phyloP scores from a whole-genome alignment of 2,797 vertebrate species.

The Hydrocynus forskahlii region DNA sequence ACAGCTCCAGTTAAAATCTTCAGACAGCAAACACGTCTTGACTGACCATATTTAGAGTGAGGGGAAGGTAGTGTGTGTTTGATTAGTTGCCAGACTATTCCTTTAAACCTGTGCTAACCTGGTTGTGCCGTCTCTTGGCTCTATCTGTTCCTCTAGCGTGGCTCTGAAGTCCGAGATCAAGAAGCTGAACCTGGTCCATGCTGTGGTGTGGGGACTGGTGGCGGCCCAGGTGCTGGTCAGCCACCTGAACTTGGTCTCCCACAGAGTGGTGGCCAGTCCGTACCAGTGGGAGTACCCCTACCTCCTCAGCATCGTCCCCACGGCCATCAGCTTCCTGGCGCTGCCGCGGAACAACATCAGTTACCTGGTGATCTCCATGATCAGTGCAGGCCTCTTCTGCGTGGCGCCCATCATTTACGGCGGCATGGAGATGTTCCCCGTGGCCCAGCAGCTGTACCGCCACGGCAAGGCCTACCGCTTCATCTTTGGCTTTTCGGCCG shows the following conservation, averaged over 20 bases:
- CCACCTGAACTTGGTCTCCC: constrained; percentile 86
- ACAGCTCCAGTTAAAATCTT: too few species aligned
- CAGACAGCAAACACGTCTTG: too few species aligned
- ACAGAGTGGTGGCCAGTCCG: constrained; percentile 89
- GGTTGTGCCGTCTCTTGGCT: too few species aligned
- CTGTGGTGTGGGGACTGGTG: constrained; percentile 90
- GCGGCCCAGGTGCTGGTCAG: constrained; percentile 87
- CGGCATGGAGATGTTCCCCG: constrained; percentile 98
- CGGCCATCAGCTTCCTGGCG: constrained; percentile 90
- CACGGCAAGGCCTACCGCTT: constrained; percentile 96
- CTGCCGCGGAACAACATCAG: constrained; percentile 97
- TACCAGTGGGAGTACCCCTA: constrained; percentile 98
- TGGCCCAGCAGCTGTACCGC: constrained; percentile 94
- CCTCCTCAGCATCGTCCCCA: constrained; percentile 85
- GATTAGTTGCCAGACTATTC: too few species aligned
- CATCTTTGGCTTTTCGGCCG: constrained; percentile 94
- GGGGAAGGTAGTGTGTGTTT: too few species aligned
- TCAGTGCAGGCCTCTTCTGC: constrained; percentile 93
- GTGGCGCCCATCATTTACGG: constrained; percentile 95
- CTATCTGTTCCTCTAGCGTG: too few species aligned
- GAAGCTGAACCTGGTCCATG: constrained; percentile 90
- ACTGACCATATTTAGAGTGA: too few species aligned
- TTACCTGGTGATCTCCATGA: constrained; percentile 97
- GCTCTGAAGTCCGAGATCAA: constrained; percentile 85
- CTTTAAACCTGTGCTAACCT: too few species aligned